Base-by-base conservation (phyloP, 2,888 invertebrate species). In the Drosophila siamana region DNA sequence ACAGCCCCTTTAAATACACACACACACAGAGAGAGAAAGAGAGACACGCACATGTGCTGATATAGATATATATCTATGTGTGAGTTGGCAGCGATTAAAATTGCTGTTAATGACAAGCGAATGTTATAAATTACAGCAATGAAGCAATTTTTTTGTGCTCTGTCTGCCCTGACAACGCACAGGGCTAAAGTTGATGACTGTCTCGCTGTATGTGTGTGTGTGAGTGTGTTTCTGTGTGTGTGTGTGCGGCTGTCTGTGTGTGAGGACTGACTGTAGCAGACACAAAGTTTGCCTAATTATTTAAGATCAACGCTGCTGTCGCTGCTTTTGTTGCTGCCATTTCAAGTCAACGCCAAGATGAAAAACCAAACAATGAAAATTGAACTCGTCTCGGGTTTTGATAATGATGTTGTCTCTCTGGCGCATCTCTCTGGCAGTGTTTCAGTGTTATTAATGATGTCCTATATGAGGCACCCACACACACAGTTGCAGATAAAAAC, bases 31-130 rank as follows among this genome's bases (percentile, higher is more conserved):
- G 24, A 63, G 65, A 54, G 24, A 62, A 54, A 70, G 36, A 60
- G 59, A 56, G 22, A 64, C 65, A 62, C 30, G 56, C 40, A 43
- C 24, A 54, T 47, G 33, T 38, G 26, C 11, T 7, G 22, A 47
- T 43, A 24, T 3, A 50, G 36, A 28, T 24, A 36, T 36, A n/a
- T 24, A 46, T 28, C 48, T 50, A 47, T 51, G 44, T 61, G 46
- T 24, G 67, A 68, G 73, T 70, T 78, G 71, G 65, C 61, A 70
- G 76, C 85, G 89, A 85, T 85, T 85, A 86, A 85, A 85, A 86
- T 77, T 78, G 70, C 88, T 88, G 88, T 78, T 86, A 85, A 88
- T 89, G 90, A 88, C 88, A 89, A 87, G 88, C 84, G 90, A 89
- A 85, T 74, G 89, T 87, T 88, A 88, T 88, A 88, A 89, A 89